Base-by-base conservation (phyloP, 2,888 invertebrate species). In the Tubulanus polymorphus region DNA sequence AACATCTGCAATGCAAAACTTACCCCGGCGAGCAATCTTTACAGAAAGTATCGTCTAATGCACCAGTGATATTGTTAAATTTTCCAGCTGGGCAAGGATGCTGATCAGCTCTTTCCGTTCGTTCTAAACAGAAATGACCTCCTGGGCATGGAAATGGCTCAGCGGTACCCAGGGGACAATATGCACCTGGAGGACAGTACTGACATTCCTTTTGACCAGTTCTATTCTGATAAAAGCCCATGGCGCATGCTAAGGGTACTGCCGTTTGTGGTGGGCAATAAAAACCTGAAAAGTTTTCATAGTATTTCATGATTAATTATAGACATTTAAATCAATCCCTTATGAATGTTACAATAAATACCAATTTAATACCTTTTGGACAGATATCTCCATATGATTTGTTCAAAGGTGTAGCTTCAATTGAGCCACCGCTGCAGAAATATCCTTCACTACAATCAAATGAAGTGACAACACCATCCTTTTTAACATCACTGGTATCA, bases 1-100 rank as follows among this genome's bases (percentile, higher is more conserved):
- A 10, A 32, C 10, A 32, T 32, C n/a, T 32, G 10, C 12, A 53
- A 2, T 15, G 20, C 29, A 15, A 28, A n/a, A 58, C 69, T 65
- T 55, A 75, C 73, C 75, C 75, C 18, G 74, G 67, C 12, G 68
- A 62, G 59, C 76, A 76, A 30, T 53, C 54, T 1, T 67, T n/a
- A 56, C 76, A 76, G 46, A 70, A 65, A 0, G 65, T 35, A 3
- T 50, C 45, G 0, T 45, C 53, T 27, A 57, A 56, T 45, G 68
- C 56, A 27, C 69, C 70, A 0, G 74, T 76, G 15, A 67, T 55
- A 54, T 76, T 76, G 64, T 70, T 73, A 59, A 66, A 76, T 23
- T 64, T 74, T 2, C 76, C 76, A 0, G 57, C 60, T 3, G 68
- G 66, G 56, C 76, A 76, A 1, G 74, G 70, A 27, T 65, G 60